Percentiles rank a stretch among this genome's conserved stretches.
These are phyloP conservation scores for Calliphora vicina DNA, from an alignment of 1,140 invertebrate genomes.

Conservation along the genomic window DNA sequence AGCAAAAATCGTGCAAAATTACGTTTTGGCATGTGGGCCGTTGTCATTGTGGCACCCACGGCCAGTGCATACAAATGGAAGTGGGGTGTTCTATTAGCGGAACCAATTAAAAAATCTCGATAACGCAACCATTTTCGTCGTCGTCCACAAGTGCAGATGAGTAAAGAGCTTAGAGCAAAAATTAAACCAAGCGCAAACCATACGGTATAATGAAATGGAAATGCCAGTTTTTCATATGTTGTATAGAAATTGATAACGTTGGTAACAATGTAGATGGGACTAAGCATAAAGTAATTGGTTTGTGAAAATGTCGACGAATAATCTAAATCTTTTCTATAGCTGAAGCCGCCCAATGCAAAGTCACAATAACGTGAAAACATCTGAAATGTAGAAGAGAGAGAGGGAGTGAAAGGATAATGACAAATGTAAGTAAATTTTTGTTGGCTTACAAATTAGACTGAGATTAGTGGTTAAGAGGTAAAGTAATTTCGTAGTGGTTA, in stretches of 20 bases:
- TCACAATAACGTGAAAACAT: conserved; percentile 44
- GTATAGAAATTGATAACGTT: conserved; percentile 51
- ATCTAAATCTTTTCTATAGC: conserved; percentile 48
- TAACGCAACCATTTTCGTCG: conserved; percentile 11
- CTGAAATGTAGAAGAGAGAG: neutral
- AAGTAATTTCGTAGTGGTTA: neutral
- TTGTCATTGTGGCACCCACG: neutral
- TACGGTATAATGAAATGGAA: conserved; percentile 48
- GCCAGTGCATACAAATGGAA: neutral
- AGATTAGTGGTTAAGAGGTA: neutral
- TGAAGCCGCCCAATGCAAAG: conserved; percentile 52
- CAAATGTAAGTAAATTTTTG: conserved; percentile 9
- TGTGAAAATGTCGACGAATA: conserved; percentile 48
- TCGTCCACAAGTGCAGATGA: conserved; percentile 19
- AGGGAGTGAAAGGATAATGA: too few species aligned
- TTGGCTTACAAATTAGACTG: neutral
- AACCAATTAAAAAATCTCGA: neutral
- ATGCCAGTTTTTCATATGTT: conserved; percentile 54
- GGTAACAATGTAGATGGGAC: conserved; percentile 55
- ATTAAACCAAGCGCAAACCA: conserved; percentile 45
- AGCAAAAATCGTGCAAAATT: conserved; percentile 42
- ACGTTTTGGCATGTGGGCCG: conserved; percentile 39
- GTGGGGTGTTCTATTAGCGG: neutral
- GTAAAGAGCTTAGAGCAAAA: conserved; percentile 39
- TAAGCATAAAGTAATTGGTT: conserved; percentile 55